These are phyloP conservation scores for Pterophyllum scalare DNA, from an alignment of 2,113 vertebrate genomes.

Conservation along the genomic window DNA sequence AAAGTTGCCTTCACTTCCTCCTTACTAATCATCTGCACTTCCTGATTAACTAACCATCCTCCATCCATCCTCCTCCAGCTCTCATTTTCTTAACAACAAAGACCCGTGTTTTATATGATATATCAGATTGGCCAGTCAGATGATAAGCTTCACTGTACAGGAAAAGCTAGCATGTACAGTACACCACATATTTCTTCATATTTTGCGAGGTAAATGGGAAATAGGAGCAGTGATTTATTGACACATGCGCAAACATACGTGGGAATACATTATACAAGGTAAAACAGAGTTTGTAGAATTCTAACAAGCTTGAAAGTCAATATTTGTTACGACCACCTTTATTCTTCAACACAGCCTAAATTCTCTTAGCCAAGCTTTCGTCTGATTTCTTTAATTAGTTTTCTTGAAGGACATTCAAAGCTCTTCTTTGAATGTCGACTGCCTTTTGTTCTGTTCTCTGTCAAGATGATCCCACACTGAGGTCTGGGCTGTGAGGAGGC, in stretches of 20 bases:
- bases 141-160: accelerated
- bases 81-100: neutral
- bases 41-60: neutral
- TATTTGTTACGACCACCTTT: neutral
- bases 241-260: neutral
- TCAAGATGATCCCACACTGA: neutral
- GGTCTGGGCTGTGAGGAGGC: too few species aligned
- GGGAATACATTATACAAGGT: neutral
- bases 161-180: neutral
- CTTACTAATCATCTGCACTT: neutral
- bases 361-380: neutral
- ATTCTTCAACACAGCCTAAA: neutral
- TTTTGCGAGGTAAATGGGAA: too few species aligned
- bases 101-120: neutral
- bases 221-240: neutral
- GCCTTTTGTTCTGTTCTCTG: neutral
- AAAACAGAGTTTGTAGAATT: neutral
- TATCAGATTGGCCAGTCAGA: neutral
- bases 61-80: neutral
- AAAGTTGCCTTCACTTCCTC: neutral
- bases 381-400: neutral
- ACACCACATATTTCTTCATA: too few species aligned
- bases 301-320: neutral
- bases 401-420: neutral
- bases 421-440: neutral